phyloP scores from a whole-genome alignment of 2,113 vertebrate species.

The Proteles cristata region DNA sequence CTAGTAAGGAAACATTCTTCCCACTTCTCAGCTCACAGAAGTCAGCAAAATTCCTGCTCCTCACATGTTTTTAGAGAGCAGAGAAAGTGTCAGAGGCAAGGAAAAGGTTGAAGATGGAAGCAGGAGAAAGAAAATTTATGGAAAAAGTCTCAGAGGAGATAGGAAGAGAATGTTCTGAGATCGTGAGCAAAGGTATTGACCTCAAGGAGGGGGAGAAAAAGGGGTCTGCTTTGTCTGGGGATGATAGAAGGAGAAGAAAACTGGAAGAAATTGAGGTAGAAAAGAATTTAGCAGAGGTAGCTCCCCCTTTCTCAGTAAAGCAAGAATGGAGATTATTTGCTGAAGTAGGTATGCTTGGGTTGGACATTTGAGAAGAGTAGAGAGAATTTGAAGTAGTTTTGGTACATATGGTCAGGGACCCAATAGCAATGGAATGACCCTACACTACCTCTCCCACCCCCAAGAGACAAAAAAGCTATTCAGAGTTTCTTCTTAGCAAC shows the following conservation, averaged over 20 bases:
- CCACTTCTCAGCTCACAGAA: background rate
- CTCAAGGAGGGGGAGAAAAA: background rate
- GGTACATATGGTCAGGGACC: background rate
- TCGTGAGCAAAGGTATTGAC: background rate
- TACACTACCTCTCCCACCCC: background rate
- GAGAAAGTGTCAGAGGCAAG: background rate
- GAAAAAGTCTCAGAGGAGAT: background rate
- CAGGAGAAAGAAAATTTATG: background rate
- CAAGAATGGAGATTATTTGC: slow-evolving; percentile 10
- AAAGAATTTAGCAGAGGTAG: background rate
- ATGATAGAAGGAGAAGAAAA: background rate
- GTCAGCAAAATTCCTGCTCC: background rate
- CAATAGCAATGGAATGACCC: background rate
- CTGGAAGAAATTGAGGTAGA: slow-evolving; percentile 15
- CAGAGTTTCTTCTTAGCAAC: background rate
- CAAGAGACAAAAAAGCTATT: background rate
- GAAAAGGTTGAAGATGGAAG: background rate
- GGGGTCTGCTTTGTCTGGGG: background rate
- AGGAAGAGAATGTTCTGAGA: background rate
- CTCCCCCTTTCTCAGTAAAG: background rate
- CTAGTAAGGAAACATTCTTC: background rate
- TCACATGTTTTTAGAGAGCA: background rate
- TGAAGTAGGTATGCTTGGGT: background rate
- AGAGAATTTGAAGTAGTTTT: slow-evolving; percentile 40
- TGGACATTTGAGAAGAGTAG: background rate